phyloP scores from a whole-genome alignment of 2,113 vertebrate genomes.

The Bungarus multicinctus region DNA sequence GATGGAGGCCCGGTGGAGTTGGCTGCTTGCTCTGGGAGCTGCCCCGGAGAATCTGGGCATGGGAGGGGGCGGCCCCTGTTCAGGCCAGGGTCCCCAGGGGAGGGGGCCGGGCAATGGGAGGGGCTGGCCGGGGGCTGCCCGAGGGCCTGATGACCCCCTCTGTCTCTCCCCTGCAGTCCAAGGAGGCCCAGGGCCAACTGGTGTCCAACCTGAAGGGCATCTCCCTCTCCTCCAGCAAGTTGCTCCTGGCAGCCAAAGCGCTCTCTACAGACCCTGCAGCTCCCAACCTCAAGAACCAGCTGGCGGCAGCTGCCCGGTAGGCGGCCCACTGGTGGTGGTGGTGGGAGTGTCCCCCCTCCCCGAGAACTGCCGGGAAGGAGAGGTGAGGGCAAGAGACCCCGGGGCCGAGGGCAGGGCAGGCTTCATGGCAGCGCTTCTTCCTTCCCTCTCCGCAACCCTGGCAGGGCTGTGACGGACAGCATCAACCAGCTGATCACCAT shows the following conservation, averaged over 20 bases:
- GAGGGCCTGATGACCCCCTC: not conserved
- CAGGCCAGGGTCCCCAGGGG: not conserved
- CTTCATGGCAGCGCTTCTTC: not conserved
- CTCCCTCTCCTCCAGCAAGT: conserved; percentile 97
- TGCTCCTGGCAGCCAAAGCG: conserved; percentile 90
- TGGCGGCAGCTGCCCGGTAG: conserved; percentile 92
- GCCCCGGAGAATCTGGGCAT: not conserved
- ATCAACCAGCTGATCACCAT: conserved; percentile 99
- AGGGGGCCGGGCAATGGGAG: too few species aligned
- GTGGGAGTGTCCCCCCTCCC: not conserved
- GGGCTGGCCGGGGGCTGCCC: not conserved
- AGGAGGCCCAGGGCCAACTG: conserved; percentile 90
- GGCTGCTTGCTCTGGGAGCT: too few species aligned
- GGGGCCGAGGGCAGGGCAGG: too few species aligned
- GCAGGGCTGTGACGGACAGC: conserved; percentile 91
- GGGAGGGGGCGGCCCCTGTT: not conserved
- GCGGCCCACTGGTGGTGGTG: rapidly evolving
- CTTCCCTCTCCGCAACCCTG: rapidly evolving
- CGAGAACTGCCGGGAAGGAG: too few species aligned
- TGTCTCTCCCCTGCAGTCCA: conserved; percentile 71
- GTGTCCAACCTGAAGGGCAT: conserved; percentile 97
- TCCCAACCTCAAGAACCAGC: conserved; percentile 95
- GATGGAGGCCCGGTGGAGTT: too few species aligned
- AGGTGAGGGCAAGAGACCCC: too few species aligned
- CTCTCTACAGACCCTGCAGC: conserved; percentile 90